Evolutionary conservation across 2,113 vertebrate genomes (phyloP), one percentile per base, ranked within the genome.

Genomic region (Coregonus clupeaformis): DNA sequence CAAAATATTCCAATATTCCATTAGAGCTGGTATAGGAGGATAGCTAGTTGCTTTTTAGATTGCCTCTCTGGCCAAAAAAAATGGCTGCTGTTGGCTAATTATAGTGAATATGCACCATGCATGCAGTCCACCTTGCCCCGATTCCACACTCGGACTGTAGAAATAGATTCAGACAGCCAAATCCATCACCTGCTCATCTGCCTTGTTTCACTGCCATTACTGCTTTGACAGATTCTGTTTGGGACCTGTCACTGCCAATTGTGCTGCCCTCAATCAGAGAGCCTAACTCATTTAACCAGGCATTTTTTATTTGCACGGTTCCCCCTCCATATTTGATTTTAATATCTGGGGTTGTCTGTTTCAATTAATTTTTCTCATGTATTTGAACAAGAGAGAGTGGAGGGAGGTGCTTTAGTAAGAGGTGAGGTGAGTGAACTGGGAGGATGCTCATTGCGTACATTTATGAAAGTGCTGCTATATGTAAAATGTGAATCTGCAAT

Each of bases 121-220:
- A 45, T 45, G 49, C 5, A 18, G 69, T 57, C 68, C 69, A 62
- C 70, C 62, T 55, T 32, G 55, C 47, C 36, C 24, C 9, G 75
- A 74, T 67, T 72, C 71, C 62, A 52, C 6, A 73, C 18, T 74
- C 72, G 69, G 67, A 72, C 75, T 68, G 55, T 63, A 75, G 70
- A 80, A 84, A 86, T 84, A 77, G 68, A 84, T 81, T 81, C 77
- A 81, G 86, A 84, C 84, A 84, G 86, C 77, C 73, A 80, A 81
- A 88, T 81, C 83, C 84, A 88, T 84, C 84, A 80, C 70, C 71
- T 68, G 82, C 82, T 77, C 36, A 42, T 42, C 36, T 42, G 36
- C 36, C 36, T 77, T 77, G 78, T 75, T 74, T 76, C 72, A 47
- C 70, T 71, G 24, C 75, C 80, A 80, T 83, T 84, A 86, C 77